phyloP scores from a whole-genome alignment of 2,888 invertebrate genomes.

The Byasa hedistus region DNA sequence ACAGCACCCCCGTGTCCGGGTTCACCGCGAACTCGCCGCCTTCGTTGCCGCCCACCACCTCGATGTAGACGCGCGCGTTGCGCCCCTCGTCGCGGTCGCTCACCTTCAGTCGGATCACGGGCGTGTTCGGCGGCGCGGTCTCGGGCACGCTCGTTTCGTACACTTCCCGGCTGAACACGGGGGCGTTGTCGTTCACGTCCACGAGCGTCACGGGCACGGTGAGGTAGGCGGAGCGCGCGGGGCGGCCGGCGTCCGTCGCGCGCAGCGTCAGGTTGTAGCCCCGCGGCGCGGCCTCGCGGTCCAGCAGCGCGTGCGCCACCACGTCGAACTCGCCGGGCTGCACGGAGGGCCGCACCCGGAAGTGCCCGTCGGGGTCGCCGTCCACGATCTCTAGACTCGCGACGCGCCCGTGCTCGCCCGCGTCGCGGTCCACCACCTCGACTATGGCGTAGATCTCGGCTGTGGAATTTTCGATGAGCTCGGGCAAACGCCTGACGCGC shows the following conservation, averaged over 20 bases:
- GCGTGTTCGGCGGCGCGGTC: conserved; percentile 92
- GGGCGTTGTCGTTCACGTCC: conserved; percentile 91
- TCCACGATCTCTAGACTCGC: conserved; percentile 90
- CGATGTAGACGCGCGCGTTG: conserved; percentile 91
- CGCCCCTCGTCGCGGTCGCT: conserved; percentile 90
- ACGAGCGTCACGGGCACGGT: conserved; percentile 89
- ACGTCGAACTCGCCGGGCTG: conserved; percentile 88
- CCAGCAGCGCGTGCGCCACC: conserved; percentile 86
- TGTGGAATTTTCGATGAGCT: conserved; percentile 88
- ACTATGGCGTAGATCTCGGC: conserved; percentile 94
- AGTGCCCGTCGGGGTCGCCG: conserved; percentile 94
- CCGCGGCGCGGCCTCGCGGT: conserved; percentile 87
- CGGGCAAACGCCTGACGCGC: conserved; percentile 87
- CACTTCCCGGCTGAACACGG: conserved; percentile 91
- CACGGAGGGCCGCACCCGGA: conserved; percentile 84
- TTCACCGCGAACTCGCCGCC: conserved; percentile 93
- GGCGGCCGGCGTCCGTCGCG: conserved; percentile 90
- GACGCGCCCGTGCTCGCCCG: conserved; percentile 91
- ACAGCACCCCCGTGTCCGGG: conserved; percentile 92
- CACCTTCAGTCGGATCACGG: conserved; percentile 92
- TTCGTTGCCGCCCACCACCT: conserved; percentile 95
- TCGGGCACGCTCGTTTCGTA: conserved; percentile 94
- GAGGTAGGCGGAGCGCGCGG: conserved; percentile 88
- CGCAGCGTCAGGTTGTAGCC: conserved; percentile 93
- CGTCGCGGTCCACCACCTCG: conserved; percentile 89